Evolutionary conservation across 2,888 invertebrate species (phyloP).

Genomic region (Caenorhabditis sp.): DNA sequence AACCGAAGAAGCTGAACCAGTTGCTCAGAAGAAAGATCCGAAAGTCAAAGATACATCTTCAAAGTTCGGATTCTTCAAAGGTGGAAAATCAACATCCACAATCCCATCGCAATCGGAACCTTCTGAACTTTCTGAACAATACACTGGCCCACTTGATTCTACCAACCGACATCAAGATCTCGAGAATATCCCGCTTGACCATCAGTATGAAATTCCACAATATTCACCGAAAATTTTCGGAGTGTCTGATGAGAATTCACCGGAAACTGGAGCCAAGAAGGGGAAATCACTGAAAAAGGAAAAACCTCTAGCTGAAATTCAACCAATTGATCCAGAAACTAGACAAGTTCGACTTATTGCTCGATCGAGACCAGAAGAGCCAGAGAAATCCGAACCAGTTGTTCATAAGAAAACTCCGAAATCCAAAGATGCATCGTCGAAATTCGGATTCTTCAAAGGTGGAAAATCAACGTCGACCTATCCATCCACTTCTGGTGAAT

Average conservation of each 20-base stretch:
- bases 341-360: conserved; percentile 23
- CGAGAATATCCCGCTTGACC: conserved; percentile 26
- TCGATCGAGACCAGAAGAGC: conserved; percentile 8
- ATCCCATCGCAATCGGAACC: not conserved
- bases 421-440: conserved; percentile 16
- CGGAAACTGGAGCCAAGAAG: conserved; percentile 16
- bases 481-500: conserved; percentile 12
- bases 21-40: conserved; percentile 10
- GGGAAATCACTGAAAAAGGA: conserved; percentile 7
- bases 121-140: conserved; percentile 16
- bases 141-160: conserved; percentile 28
- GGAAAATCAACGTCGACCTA: not conserved
- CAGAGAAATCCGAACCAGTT: conserved; percentile 13
- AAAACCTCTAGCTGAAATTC: conserved; percentile 11
- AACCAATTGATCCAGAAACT: conserved; percentile 15
- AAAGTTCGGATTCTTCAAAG: conserved; percentile 6
- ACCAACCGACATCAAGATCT: conserved; percentile 23
- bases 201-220: conserved; percentile 12
- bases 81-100: not conserved
- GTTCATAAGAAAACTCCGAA: conserved; percentile 13
- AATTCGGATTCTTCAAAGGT: conserved; percentile 11
- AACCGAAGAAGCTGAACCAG: conserved; percentile 9
- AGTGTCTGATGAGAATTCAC: conserved; percentile 22
- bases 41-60: conserved; percentile 11
- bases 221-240: conserved; percentile 25